Evolutionary conservation across 2,113 vertebrate genomes (phyloP).

Genomic region (Ptilorrhoa leucosticta): DNA sequence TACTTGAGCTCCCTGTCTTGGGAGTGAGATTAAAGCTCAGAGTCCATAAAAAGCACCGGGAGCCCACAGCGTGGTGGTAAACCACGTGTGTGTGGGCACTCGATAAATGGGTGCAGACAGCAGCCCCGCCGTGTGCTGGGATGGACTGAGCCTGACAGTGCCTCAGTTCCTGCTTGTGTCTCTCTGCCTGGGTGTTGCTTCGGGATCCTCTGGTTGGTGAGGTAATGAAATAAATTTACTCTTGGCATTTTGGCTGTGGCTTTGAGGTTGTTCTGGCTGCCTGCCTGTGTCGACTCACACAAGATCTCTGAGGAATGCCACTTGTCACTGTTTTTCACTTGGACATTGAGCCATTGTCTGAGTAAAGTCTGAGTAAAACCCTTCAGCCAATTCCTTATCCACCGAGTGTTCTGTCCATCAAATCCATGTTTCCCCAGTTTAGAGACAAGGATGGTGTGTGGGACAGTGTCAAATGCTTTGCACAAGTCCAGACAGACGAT

Average conservation of each 20-base stretch:
- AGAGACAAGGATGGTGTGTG: neutral
- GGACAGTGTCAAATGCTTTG: neutral
- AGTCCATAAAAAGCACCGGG: no score
- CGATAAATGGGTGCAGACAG: neutral
- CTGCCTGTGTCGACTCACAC: neutral
- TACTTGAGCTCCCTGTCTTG: neutral
- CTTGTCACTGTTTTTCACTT: neutral
- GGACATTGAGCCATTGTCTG: rapidly evolving
- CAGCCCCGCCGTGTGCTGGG: rapidly evolving
- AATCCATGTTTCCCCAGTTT: neutral
- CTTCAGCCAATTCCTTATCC: neutral
- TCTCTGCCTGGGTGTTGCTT: neutral
- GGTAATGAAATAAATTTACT: neutral
- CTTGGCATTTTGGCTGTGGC: neutral
- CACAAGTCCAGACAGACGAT: neutral
- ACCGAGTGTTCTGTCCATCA: neutral
- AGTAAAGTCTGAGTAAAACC: neutral
- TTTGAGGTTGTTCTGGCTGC: neutral
- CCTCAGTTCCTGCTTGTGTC: neutral
- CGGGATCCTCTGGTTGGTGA: no score
- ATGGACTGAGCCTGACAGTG: neutral
- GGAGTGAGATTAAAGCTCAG: neutral
- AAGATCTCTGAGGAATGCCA: neutral
- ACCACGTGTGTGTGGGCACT: no score
- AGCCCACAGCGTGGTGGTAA: neutral